Conservation (phyloP, 2,113 vertebrate genomes). For the Colossoma macropomum region DNA sequence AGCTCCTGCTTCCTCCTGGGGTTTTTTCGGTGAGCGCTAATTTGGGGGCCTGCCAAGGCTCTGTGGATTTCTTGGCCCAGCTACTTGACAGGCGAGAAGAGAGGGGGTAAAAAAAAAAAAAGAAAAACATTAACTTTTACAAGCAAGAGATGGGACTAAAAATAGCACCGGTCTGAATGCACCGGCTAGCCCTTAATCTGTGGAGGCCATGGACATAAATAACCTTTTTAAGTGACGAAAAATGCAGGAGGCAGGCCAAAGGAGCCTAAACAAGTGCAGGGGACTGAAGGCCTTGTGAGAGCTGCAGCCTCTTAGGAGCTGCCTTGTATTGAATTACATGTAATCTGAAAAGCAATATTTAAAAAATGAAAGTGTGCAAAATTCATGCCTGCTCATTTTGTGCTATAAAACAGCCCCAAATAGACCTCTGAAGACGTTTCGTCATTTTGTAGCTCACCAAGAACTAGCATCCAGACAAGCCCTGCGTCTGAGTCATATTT, state of each 20-base stretch:
- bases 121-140: neutral
- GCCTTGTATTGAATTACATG: neutral
- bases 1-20: slow-evolving; percentile 63
- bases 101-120: neutral
- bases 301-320: neutral
- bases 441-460: neutral
- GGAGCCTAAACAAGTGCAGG: neutral
- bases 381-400: neutral
- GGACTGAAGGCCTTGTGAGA: neutral
- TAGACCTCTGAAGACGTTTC: neutral
- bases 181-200: neutral
- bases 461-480: neutral
- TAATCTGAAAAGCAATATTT: neutral
- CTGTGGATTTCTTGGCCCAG: slow-evolving; percentile 66
- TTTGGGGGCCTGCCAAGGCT: slow-evolving; percentile 71
- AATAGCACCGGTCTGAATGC: neutral
- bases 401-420: neutral
- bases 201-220: neutral
- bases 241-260: neutral
- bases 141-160: slow-evolving; percentile 20
- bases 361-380: neutral
- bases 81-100: slow-evolving; percentile 67
- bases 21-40: slow-evolving; percentile 66
- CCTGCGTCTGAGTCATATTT: too few species aligned
- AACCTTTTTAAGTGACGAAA: neutral